phyloP scores from a whole-genome alignment of 2,113 vertebrate species.

The Hoplias malabaricus region DNA sequence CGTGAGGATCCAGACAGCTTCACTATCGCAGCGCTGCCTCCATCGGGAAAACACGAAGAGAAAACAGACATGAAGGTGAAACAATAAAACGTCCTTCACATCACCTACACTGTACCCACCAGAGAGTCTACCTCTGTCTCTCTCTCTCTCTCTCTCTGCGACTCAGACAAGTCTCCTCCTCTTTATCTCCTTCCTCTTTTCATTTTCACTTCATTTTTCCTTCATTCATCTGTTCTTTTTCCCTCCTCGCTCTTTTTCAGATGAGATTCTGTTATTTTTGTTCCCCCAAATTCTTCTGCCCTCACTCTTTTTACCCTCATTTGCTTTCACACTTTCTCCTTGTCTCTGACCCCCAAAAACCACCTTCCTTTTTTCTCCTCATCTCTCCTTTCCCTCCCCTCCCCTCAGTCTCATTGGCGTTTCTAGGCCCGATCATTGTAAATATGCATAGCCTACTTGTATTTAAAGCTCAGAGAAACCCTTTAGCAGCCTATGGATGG shows the following conservation, averaged over 20 bases:
- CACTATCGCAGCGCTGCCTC: constrained; percentile 77
- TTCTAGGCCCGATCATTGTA: neutral
- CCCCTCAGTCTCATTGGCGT: neutral
- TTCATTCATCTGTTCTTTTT: no score
- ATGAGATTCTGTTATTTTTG: neutral
- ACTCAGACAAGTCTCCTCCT: no score
- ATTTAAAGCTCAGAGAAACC: neutral
- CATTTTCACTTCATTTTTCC: no score
- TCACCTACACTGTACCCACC: neutral
- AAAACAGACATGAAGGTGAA: constrained; percentile 71
- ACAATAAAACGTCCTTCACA: constrained; percentile 55
- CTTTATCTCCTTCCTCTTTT: no score
- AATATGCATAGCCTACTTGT: neutral
- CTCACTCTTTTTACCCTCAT: constrained; percentile 15
- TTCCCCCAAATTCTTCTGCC: neutral
- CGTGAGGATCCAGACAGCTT: constrained; percentile 90
- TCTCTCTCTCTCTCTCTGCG: neutral
- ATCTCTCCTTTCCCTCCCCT: neutral
- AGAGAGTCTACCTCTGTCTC: no score
- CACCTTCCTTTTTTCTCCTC: neutral
- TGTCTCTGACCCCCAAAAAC: neutral
- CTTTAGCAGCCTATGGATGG: neutral
- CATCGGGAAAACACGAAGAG: constrained; percentile 68
- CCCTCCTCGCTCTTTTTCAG: neutral
- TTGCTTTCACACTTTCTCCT: neutral